Conservation (phyloP, 2,113 vertebrate genomes). For the Pterocles gutturalis region DNA sequence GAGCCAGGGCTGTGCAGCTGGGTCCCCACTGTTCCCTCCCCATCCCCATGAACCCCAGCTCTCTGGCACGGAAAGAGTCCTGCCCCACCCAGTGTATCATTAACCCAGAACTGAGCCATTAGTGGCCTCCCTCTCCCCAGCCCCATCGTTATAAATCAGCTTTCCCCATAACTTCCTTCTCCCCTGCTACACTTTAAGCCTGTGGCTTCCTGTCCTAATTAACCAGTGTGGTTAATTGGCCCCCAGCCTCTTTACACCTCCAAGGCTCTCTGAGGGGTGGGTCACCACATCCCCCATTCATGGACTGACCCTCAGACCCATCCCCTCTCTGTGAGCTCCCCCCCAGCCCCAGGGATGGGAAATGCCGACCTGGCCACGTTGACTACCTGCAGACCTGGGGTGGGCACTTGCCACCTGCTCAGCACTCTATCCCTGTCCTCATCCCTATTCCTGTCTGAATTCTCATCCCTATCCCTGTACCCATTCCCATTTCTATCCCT, state of each 20-base stretch:
- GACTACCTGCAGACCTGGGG: neutral
- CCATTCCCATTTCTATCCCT: neutral
- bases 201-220: constrained; percentile 62
- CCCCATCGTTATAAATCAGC: constrained; percentile 31
- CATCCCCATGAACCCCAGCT: no score
- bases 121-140: neutral
- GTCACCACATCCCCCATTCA: neutral
- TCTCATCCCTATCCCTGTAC: neutral
- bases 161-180: constrained; percentile 32
- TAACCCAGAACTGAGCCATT: constrained; percentile 51
- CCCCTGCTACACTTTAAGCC: constrained; percentile 26
- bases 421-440: neutral
- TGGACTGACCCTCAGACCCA: neutral
- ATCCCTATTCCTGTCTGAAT: neutral
- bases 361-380: rapidly evolving
- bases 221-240: constrained; percentile 43
- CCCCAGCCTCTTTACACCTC: constrained; percentile 15
- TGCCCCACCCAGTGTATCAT: neutral
- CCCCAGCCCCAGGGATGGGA: neutral
- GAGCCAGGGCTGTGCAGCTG: neutral
- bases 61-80: neutral
- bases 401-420: rapidly evolving
- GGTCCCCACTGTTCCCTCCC: neutral
- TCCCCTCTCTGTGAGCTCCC: neutral
- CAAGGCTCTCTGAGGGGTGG: neutral